These are phyloP conservation scores for Phragmatobia fuliginosa DNA, from an alignment of 2,888 invertebrate species.

Conservation along the genomic window DNA sequence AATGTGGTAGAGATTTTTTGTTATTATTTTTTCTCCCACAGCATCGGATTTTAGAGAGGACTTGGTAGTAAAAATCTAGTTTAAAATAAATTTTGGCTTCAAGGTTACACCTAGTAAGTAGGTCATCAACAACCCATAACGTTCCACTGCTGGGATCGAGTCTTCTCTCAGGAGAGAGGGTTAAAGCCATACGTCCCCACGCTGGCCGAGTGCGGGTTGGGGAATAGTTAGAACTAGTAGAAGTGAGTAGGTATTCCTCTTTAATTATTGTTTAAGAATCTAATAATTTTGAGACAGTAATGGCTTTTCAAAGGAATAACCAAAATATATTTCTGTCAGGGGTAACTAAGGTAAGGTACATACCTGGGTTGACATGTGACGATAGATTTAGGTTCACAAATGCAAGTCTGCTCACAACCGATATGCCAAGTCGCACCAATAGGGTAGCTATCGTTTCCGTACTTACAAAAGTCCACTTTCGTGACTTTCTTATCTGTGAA, in stretches of 20 bases:
- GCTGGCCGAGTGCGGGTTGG: no score
- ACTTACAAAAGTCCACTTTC: slow-evolving; percentile 80
- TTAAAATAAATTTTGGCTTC: neutral
- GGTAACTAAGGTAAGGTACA: neutral
- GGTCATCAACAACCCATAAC: no score
- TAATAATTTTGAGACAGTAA: neutral
- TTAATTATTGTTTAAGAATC: neutral
- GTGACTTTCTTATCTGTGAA: slow-evolving; percentile 68
- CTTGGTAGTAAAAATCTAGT: no score
- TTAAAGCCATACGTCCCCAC: no score
- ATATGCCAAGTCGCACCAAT: slow-evolving; percentile 91
- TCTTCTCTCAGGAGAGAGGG: no score
- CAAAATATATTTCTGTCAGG: neutral
- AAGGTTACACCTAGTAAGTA: neutral
- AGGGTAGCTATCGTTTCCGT: slow-evolving; percentile 90
- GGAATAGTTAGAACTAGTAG: no score
- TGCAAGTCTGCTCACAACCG: slow-evolving; percentile 93
- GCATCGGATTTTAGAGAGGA: no score
- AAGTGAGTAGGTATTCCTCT: no score
- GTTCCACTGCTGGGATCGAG: no score
- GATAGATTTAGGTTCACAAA: slow-evolving; percentile 90
- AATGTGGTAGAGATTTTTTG: neutral
- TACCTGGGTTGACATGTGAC: slow-evolving; percentile 91
- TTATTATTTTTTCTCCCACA: no score
- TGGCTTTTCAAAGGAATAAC: neutral